phyloP scores from a whole-genome alignment of 2,113 vertebrate species.

The Excalfactoria chinensis region DNA sequence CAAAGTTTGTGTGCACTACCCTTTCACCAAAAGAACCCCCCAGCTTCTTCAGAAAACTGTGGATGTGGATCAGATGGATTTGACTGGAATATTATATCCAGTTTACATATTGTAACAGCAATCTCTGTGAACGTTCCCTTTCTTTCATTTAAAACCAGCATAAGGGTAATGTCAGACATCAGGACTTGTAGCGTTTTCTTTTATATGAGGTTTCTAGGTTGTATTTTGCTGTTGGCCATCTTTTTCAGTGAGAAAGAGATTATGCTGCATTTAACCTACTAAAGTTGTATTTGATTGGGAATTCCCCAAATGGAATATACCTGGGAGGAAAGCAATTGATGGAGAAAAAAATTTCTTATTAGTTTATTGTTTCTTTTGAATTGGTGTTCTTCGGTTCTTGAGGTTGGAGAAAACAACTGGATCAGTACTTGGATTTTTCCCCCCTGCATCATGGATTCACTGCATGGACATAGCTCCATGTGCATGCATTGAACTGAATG shows the following conservation, averaged over 20 bases:
- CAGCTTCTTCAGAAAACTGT: not conserved
- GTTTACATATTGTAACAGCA: not conserved
- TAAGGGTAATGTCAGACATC: not conserved
- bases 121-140: not conserved
- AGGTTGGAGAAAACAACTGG: not conserved
- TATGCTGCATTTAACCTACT: not conserved
- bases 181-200: not conserved
- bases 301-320: not conserved
- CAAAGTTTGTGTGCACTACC: not conserved
- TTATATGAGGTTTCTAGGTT: not conserved
- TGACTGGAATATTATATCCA: not conserved
- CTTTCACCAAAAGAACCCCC: not conserved
- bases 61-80: not conserved
- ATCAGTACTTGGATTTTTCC: not conserved
- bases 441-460: not conserved
- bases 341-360: not conserved
- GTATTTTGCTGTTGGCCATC: not conserved
- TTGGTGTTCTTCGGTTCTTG: not conserved
- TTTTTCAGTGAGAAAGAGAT: not conserved
- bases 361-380: not conserved
- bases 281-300: not conserved
- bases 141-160: not conserved
- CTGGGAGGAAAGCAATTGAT: not conserved
- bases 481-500: not conserved
- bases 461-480: not conserved